Base-by-base conservation (phyloP, 2,888 invertebrate genomes). In the Pycnomerus fuliginosus region DNA sequence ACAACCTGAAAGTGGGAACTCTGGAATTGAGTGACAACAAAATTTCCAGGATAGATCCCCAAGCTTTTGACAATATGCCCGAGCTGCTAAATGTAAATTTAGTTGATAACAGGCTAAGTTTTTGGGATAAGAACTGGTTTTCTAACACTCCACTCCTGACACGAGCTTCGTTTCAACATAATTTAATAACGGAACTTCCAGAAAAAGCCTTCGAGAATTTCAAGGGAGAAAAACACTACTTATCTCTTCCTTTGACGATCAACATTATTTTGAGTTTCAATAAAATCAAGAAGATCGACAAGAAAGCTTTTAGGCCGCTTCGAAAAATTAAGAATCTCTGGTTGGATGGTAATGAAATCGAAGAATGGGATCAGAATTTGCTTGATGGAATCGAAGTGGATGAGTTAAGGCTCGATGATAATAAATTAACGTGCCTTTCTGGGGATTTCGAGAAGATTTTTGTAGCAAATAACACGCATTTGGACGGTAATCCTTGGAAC, bases 181-280 rank as follows among this genome's bases (percentile, higher is more conserved):
- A 65, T 37, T 49, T 54, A 1, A 52, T 65, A 3, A 35, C 49
- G 33, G 47, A 40, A 36, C 34, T 65, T 23, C 62, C 62, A 2
- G 45, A 45, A 5, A 13, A 44, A 1, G 59, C 58, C n/a, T 65
- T 64, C 27, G 39, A 29, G 10, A 62, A 64, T 39, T 42, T 62
- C 24, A 48, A 29, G 25, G 60, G 60, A 3, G 35, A 45, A 1
- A 60, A 60, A 29, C 50, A 46, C 27, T 56, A 48, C 24, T 60
- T 57, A 5, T 48, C 49, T 15, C 23, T 60, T 2, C 34, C 46
- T 12, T 28, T 65, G 1, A 55, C 40, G 0, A 40, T 64, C 4
- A 62, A 61, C 38, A 30, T 65, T 4, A 44, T 61, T 13, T 58
- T 65, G 17, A 64, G 62, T 34, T 38, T 62, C 44, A 65, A 65